Base-by-base conservation (phyloP, 2,113 vertebrate genomes). In the Indri indri region DNA sequence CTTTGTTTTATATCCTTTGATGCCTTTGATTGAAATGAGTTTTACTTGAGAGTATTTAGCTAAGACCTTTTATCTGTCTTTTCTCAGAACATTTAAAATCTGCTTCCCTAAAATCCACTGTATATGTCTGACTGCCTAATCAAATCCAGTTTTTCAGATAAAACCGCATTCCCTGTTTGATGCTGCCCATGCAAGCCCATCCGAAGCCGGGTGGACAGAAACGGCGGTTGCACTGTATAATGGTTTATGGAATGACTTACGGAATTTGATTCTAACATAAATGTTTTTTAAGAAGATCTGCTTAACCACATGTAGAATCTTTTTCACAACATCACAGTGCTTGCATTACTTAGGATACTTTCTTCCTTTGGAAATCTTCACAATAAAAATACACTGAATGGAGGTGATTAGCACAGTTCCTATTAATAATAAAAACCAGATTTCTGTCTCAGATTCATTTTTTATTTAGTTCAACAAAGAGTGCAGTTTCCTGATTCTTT, bases 11-110 rank as follows among this genome's bases (percentile, higher is more conserved):
- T 42, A 32, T 77, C 27, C 34, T 88, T n/a, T 34, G 32, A 27
- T 70, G 25, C 66, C 54, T 87, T 65, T 82, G 77, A 59, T 52
- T 88, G 18, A 80, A 93, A 59, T 71, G 50, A 76, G 57, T 66
- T 92, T 80, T 57, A 63, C 37, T 59, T 77, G 71, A 93, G 25
- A 57, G 42, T 71, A 22, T 81, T 74, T 61, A 37, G 18, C 22
- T 45, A 63, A 88, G 25, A 89, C 25, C 34, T 84, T 73, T 81
- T 42, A 12, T n/a, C 18, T 81, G 27, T 37, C 45, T 54, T 97
- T 68, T 32, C 65, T 77, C 37, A 30, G 3, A 73, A 63, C 82
- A 90, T 97, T 88, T 76, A 68, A 91, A 91, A 82, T 79, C 22
- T 84, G 8, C 37, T 86, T 89, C 65, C 61, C 27, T n/a, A 10